These are phyloP conservation scores for Diadumene lineata DNA, from an alignment of 92 coral and sea anemone species.

Conservation along the genomic window DNA sequence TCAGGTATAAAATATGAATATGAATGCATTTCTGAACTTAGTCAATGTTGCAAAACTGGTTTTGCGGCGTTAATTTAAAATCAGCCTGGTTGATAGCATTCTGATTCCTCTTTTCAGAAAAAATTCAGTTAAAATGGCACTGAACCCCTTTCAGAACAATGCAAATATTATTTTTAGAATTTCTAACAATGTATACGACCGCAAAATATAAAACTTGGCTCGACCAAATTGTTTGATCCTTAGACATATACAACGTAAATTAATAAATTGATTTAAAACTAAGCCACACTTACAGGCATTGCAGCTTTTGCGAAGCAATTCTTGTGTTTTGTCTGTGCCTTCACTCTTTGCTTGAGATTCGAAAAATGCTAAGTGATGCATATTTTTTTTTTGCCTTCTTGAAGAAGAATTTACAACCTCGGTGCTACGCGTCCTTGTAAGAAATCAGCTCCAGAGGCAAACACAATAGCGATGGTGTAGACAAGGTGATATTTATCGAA, in stretches of 20 bases:
- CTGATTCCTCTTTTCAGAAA: too few species aligned
- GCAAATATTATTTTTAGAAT: background rate
- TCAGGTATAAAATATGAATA: too few species aligned
- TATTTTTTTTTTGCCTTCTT: background rate
- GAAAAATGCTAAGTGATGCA: constrained; percentile 16
- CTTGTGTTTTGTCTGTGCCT: background rate
- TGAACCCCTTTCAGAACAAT: too few species aligned
- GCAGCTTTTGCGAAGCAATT: background rate
- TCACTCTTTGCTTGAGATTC: background rate
- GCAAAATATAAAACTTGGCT: background rate
- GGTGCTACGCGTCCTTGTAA: background rate
- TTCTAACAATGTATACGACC: background rate
- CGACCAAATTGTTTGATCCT: background rate
- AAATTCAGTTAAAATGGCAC: too few species aligned
- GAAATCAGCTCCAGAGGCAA: background rate
- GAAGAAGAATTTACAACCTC: background rate
- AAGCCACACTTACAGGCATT: background rate
- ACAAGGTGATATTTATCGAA: background rate
- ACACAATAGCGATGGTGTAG: background rate
- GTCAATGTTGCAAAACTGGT: too few species aligned
- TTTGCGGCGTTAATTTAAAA: too few species aligned
- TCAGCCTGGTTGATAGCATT: too few species aligned
- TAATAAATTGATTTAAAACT: background rate
- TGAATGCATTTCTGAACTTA: too few species aligned
- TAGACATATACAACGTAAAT: background rate